A percentile compares a stretch with the other conserved stretches of the same genome.
phyloP scores from a whole-genome alignment of 2,113 vertebrate genomes.

The Mixornis gularis region DNA sequence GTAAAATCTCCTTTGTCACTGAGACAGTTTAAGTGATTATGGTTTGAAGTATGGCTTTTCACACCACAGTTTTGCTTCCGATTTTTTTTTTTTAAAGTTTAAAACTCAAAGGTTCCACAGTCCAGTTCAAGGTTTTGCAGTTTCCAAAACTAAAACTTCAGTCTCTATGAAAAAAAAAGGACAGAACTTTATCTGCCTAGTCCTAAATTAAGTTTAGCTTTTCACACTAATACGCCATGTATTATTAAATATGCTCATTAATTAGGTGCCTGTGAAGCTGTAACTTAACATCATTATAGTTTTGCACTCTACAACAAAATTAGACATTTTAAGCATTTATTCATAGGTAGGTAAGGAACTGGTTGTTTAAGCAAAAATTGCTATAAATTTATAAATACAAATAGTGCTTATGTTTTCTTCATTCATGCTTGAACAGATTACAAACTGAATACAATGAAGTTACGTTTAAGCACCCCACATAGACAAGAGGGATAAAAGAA shows the following conservation, averaged over 20 bases:
- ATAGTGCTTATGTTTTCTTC: conserved; percentile 71
- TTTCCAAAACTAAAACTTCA: conserved; percentile 60
- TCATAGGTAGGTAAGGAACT: conserved; percentile 65
- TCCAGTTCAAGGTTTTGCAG: conserved; percentile 54
- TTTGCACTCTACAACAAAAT: conserved; percentile 71
- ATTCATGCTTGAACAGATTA: conserved; percentile 74
- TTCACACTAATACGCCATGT: not conserved
- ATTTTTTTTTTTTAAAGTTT: conserved; percentile 41
- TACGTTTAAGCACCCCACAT: conserved; percentile 71
- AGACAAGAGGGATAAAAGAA: conserved; percentile 72
- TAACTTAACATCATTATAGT: conserved; percentile 66
- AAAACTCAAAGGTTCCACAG: conserved; percentile 55
- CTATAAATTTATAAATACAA: conserved; percentile 77
- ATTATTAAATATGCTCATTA: conserved; percentile 47
- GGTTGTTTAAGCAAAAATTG: conserved; percentile 68
- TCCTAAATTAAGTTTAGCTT: conserved; percentile 32
- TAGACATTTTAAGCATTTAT: conserved; percentile 74
- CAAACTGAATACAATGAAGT: conserved; percentile 76
- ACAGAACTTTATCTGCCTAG: conserved; percentile 10
- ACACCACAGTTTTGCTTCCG: conserved; percentile 48
- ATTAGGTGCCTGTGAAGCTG: conserved; percentile 58
- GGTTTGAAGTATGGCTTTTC: conserved; percentile 65
- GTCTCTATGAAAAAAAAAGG: conserved; percentile 47
- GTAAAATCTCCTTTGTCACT: conserved; percentile 27
- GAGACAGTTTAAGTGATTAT: conserved; percentile 40